Conservation (phyloP, 1,140 invertebrate genomes). For the Danaus melanippus region DNA sequence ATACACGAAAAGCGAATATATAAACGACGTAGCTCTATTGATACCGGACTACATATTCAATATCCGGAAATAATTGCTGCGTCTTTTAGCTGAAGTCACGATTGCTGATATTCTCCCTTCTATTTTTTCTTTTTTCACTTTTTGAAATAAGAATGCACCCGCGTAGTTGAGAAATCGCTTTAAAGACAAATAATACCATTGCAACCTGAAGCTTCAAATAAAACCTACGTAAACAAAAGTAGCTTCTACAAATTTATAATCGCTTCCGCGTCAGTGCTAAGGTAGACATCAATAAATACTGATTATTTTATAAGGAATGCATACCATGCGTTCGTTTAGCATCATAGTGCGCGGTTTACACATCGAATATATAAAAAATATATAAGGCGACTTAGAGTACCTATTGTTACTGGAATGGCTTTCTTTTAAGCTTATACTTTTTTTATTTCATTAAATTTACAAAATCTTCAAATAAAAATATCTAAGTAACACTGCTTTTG, state of each 20-base stretch:
- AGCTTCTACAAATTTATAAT: constrained; percentile 49
- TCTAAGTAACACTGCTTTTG: constrained; percentile 59
- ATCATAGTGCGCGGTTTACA: constrained; percentile 54
- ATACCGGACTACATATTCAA: constrained; percentile 44
- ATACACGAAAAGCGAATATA: constrained; percentile 60
- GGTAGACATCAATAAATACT: constrained; percentile 36
- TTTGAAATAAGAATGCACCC: constrained; percentile 64
- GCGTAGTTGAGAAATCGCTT: constrained; percentile 62
- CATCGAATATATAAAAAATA: constrained; percentile 40
- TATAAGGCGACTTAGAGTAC: constrained; percentile 39
- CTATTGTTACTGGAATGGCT: constrained; percentile 63
- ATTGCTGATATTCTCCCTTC: constrained; percentile 63
- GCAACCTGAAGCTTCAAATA: constrained; percentile 58
- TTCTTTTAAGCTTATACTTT: constrained; percentile 57
- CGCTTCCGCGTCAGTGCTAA: constrained; percentile 61
- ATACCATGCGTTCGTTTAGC: constrained; percentile 47
- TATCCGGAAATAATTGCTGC: constrained; percentile 55
- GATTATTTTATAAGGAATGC: constrained; percentile 27
- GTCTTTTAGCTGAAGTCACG: constrained; percentile 60
- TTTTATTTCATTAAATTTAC: constrained; percentile 41
- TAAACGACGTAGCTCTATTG: constrained; percentile 50
- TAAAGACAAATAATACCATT: constrained; percentile 42
- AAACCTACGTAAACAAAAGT: constrained; percentile 33
- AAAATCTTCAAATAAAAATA: constrained; percentile 33
- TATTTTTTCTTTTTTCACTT: constrained; percentile 67